A percentile compares a stretch with the other conserved stretches of the same genome.
These are phyloP conservation scores for Agrotis puta DNA, from an alignment of 2,888 invertebrate genomes.

Conservation along the genomic window DNA sequence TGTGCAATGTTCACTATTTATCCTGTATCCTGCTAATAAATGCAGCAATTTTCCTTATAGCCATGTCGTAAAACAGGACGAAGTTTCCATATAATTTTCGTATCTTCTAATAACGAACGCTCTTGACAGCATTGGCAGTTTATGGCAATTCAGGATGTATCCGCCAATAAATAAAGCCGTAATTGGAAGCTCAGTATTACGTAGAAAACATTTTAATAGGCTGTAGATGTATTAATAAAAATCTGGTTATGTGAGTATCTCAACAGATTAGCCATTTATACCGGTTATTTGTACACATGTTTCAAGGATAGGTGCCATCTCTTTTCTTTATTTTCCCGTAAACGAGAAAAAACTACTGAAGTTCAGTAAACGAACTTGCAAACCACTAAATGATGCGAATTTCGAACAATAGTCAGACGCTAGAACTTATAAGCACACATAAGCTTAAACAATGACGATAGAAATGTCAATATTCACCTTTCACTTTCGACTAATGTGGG, in stretches of 20 bases:
- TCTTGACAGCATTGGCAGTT: background rate
- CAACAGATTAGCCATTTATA: too few species aligned
- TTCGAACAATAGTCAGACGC: background rate
- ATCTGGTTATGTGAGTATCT: too few species aligned
- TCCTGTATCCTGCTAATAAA: too few species aligned
- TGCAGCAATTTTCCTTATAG: background rate
- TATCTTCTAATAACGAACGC: background rate
- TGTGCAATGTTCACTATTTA: background rate
- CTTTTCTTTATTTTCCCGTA: too few species aligned
- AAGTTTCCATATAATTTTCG: background rate
- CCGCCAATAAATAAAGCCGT: background rate
- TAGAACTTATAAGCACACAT: slow-evolving; percentile 8
- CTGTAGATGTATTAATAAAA: background rate
- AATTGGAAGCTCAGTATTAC: background rate
- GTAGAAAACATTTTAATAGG: background rate
- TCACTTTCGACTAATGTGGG: slow-evolving; percentile 21
- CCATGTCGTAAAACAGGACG: background rate
- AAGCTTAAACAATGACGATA: slow-evolving; percentile 25
- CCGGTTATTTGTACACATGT: too few species aligned
- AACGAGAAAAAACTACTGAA: background rate
- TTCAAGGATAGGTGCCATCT: too few species aligned
- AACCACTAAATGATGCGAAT: background rate
- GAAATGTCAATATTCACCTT: slow-evolving; percentile 29
- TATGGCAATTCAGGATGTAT: background rate
- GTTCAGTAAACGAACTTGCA: background rate